Percentiles rank a stretch among this genome's conserved stretches.
phyloP scores from a whole-genome alignment of 2,113 vertebrate species.

The Talpa occidentalis region DNA sequence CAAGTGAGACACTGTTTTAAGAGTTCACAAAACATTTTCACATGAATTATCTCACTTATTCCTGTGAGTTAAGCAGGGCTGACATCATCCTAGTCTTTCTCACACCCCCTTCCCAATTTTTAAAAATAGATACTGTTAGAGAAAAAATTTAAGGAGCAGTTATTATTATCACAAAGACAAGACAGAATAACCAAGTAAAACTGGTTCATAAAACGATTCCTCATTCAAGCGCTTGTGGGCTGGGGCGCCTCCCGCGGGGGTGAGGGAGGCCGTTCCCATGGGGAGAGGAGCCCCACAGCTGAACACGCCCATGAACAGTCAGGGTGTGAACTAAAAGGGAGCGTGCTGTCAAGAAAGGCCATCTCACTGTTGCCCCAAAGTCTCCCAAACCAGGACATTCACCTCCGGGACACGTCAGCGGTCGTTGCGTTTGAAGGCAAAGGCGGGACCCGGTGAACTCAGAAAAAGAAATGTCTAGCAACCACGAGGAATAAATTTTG shows the following conservation, averaged over 20 bases:
- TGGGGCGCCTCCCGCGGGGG: not conserved
- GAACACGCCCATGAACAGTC: not conserved
- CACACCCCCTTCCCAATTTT: constrained; percentile 40
- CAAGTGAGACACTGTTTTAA: not conserved
- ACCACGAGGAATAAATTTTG: not conserved
- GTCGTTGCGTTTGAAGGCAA: not conserved
- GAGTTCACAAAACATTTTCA: constrained; percentile 18
- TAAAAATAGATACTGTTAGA: constrained; percentile 38
- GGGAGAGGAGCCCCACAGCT: not conserved
- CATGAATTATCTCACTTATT: not conserved
- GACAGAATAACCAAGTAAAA: not conserved
- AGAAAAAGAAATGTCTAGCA: constrained; percentile 8
- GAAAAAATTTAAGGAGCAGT: not conserved
- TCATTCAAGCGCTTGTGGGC: not conserved
- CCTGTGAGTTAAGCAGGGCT: not conserved
- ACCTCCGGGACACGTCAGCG: not conserved
- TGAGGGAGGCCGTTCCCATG: no score
- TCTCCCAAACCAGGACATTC: not conserved
- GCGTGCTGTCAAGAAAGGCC: not conserved
- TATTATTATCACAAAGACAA: not conserved
- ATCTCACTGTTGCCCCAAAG: not conserved
- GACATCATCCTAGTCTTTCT: constrained; percentile 59
- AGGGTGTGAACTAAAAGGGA: not conserved
- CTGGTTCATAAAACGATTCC: not conserved
- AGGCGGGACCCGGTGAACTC: not conserved